Base-by-base conservation (phyloP, 2,113 vertebrate species). In the Scartelaos histophorus region DNA sequence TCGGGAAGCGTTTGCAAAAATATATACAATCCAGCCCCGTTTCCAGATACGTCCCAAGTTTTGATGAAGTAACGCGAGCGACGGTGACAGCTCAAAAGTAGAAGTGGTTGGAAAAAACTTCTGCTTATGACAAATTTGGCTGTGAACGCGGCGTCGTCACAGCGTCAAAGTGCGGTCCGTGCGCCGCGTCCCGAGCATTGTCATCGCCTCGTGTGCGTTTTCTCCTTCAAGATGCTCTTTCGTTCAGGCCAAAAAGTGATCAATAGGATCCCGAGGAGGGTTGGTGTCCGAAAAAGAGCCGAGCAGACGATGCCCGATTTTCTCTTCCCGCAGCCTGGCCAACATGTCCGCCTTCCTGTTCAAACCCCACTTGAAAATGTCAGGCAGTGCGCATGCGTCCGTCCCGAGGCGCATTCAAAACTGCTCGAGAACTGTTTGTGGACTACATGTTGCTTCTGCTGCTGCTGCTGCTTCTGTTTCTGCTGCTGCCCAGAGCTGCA, bases 291-390 rank as follows among this genome's bases (percentile, higher is more conserved):
- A 79, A 66, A 53, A 83, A 82, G 79, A 88, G 83, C 80, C 83
- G 61, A 87, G 82, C 76, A 85, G 82, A 90, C 90, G 85, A 73
- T 90, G 88, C 87, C 90, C 80, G 84, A 92, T 87, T 90, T 89
- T 92, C 90, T 64, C 38, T 64, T 91, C 88, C 87, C 87, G 83
- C 90, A 84, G 90, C 76, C 85, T 79, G 88, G 83, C 92, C 94
- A 97, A 96, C 93, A 96, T 96, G 96, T 96, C 96, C 95, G 95
- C 95, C 95, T 96, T 96, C 95, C 95, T 95, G 95, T 96, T 96
- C 95, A 94, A 96, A 95, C 94, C 91, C 81, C 75, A 85, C 89
- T 91, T 89, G 84, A 84, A 91, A 88, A 88, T 67, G 70, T 57
- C 82, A 70, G 16, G 21, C 1, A 90, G 25, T 78, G 90, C 93